phyloP scores from a whole-genome alignment of 2,888 invertebrate species.

The Drosophila engyochracea region DNA sequence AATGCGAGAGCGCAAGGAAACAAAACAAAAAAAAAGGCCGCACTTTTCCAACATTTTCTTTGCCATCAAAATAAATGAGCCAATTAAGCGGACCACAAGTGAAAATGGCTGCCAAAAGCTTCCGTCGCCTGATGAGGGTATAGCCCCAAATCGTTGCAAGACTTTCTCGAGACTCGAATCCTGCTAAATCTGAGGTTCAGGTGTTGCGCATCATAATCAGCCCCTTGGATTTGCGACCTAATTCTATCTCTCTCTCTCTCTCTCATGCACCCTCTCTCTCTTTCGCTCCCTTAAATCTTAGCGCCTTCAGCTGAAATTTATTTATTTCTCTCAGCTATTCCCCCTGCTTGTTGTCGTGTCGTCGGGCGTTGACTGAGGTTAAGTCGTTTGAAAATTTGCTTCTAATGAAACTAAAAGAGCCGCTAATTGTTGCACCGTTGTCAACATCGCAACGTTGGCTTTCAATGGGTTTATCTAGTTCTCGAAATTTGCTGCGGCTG shows the following conservation, averaged over 20 bases:
- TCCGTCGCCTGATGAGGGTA: conserved; percentile 63
- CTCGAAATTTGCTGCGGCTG: conserved; percentile 11
- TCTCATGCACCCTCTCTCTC: neutral
- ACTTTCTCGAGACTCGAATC: conserved; percentile 6
- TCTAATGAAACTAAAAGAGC: conserved; percentile 71
- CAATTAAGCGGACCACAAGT: conserved; percentile 73
- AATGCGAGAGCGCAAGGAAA: conserved; percentile 30
- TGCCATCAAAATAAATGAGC: conserved; percentile 80
- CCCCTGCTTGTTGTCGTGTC: conserved; percentile 3
- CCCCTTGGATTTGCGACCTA: conserved; percentile 11
- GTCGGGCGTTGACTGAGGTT: conserved; percentile 59
- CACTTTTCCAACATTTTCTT: conserved; percentile 75
- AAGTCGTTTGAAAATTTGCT: conserved; percentile 66
- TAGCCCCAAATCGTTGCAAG: conserved; percentile 36
- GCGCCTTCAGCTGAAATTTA: conserved; percentile 55
- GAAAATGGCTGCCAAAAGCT: conserved; percentile 53
- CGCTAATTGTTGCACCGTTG: conserved; percentile 67
- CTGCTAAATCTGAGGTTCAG: conserved; percentile 49
- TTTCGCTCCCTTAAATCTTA: conserved; percentile 33
- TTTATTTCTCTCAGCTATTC: conserved; percentile 42
- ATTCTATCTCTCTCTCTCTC: conserved; percentile 8
- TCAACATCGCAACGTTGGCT: conserved; percentile 27
- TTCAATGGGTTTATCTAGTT: conserved; percentile 16
- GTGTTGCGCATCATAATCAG: conserved; percentile 70
- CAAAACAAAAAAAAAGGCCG: conserved; percentile 43